Evolutionary conservation across 2,888 invertebrate genomes (phyloP), one percentile per base, ranked within the genome.

Genomic region (Nysson spinosus): DNA sequence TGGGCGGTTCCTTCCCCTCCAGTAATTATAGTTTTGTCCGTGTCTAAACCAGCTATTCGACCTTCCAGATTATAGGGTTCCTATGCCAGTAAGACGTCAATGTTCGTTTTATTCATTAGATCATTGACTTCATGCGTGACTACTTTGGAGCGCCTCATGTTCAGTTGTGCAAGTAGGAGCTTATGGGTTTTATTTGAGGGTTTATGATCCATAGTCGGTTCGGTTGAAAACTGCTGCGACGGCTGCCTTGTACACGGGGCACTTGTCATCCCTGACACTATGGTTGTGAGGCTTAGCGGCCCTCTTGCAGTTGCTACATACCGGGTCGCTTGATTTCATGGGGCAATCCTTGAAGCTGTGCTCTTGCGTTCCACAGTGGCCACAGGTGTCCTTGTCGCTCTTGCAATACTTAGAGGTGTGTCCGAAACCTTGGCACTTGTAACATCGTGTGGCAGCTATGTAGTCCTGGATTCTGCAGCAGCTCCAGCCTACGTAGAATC

Each of bases 141-240:
- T n/a, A 32, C 20, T 12, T 32, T 19, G 9, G 44, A 44, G 17
- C 3, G 17, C 20, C 44, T 32, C 44, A 32, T 44, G 30, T 44
- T 44, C 0, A 32, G 12, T 4, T 32, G 44, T 1, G 7, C 3
- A 1, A 44, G 6, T 14, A 3, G 12, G 14, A n/a, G 14, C n/a
- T n/a, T n/a, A n/a, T 4, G 3, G 16, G 4, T 1, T 3, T 4
- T 3, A 34, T 34, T 11, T 0, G 5, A 2, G 4, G 3, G 0
- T n/a, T 28, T 28, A 16, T 16, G 3, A 9, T 6, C 43, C 43
- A 43, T 43, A 28, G 4, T 43, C 28, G 3, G 43, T 43, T 28
- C 28, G 1, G 6, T 14, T 0, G 28, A 43, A 26, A 3, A 43
- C n/a, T 14, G 26, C 14, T 2, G 26, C 26, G 2, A 43, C 2